phyloP scores from a whole-genome alignment of 2,113 vertebrate species.

The Anser brachyrhynchus region DNA sequence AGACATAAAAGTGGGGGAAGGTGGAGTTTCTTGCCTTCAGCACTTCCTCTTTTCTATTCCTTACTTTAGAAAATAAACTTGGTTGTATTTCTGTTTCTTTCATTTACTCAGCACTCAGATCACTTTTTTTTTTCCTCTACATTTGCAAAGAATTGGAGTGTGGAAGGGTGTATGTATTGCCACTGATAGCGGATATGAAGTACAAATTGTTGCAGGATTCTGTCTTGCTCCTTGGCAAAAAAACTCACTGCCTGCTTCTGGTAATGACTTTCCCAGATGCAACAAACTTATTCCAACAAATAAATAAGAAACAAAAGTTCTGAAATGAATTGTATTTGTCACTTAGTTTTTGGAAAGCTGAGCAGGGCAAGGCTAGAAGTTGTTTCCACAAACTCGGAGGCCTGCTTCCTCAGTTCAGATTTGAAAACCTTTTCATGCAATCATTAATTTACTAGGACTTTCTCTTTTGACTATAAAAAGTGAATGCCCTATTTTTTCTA shows the following conservation, averaged over 20 bases:
- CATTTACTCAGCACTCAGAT: background rate
- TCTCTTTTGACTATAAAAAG: background rate
- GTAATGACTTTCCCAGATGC: background rate
- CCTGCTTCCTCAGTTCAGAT: background rate
- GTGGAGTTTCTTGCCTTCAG: background rate
- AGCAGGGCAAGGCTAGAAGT: background rate
- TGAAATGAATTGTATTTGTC: accelerated
- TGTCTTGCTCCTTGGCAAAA: background rate
- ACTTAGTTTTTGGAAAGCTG: background rate
- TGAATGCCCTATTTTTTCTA: background rate
- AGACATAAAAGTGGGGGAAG: background rate
- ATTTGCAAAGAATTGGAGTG: background rate
- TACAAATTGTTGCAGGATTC: background rate
- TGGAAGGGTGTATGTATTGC: no score
- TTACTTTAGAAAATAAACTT: background rate
- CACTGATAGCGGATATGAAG: background rate
- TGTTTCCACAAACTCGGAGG: background rate
- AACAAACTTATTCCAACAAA: background rate
- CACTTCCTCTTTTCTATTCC: background rate
- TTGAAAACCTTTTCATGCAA: background rate
- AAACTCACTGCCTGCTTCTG: background rate
- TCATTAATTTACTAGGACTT: accelerated
- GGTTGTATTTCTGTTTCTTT: background rate
- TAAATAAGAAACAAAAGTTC: background rate
- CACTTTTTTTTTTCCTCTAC: background rate